Evolutionary conservation across 2,888 invertebrate genomes (phyloP).

Genomic region (Masnerella sp.): DNA sequence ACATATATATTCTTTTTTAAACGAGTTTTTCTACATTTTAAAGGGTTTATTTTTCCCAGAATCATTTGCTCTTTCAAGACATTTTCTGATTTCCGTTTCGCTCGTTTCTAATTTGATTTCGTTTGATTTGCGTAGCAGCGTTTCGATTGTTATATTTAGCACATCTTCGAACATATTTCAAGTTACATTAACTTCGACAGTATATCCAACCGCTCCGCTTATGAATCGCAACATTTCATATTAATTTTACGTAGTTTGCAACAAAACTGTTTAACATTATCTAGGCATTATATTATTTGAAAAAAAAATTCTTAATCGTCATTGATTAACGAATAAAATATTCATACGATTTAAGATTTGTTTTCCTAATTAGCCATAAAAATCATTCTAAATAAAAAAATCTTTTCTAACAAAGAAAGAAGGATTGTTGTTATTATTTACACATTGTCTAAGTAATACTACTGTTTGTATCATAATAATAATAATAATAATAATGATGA

Average conservation of each 20-base stretch:
- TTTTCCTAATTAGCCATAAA: too few species aligned
- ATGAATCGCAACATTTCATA: slow-evolving; percentile 3
- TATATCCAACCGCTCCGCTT: neutral
- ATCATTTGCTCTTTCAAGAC: neutral
- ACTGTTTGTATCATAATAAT: too few species aligned
- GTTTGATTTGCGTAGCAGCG: slow-evolving; percentile 23
- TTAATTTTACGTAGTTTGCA: neutral
- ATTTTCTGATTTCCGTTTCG: slow-evolving; percentile 4
- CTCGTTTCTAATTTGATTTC: slow-evolving; percentile 21
- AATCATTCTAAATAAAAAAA: too few species aligned
- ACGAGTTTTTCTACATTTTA: neutral
- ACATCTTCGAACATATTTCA: slow-evolving; percentile 25
- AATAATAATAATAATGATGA: too few species aligned
- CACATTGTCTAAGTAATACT: too few species aligned
- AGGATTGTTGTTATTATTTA: too few species aligned
- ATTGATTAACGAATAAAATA: too few species aligned
- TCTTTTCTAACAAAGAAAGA: too few species aligned
- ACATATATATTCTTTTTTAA: too few species aligned
- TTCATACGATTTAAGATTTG: too few species aligned
- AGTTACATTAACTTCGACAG: slow-evolving; percentile 23
- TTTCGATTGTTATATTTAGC: slow-evolving; percentile 23
- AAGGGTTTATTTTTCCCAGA: neutral
- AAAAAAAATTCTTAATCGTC: too few species aligned
- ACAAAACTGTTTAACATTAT: neutral
- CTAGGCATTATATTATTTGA: too few species aligned